Percentiles rank a stretch among this genome's conserved stretches.
phyloP scores from a whole-genome alignment of 1,140 invertebrate species.

The Drosophila kepulauana region DNA sequence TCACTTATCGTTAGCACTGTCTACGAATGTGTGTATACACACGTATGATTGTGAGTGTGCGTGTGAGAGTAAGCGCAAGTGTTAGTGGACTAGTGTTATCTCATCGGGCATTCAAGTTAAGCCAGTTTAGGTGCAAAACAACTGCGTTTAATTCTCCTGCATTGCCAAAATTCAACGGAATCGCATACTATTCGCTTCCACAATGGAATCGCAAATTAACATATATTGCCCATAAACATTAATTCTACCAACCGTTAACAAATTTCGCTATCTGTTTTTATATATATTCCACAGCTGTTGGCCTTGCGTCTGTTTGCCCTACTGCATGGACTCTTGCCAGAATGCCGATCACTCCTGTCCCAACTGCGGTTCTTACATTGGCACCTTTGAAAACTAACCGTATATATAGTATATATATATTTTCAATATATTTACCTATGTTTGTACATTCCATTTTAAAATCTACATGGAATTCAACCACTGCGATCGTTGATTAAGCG shows the following conservation, averaged over 20 bases:
- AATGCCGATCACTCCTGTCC: conserved; percentile 89
- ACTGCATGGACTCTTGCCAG: conserved; percentile 88
- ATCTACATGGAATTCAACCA: background rate
- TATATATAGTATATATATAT: background rate
- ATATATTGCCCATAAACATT: conserved; percentile 3
- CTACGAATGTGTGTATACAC: background rate
- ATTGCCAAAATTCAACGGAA: conserved; percentile 19
- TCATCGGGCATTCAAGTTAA: conserved; percentile 42
- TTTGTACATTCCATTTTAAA: background rate
- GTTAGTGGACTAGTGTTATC: conserved; percentile 54
- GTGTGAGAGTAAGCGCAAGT: background rate
- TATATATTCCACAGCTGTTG: conserved; percentile 49
- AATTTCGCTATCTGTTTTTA: conserved; percentile 2
- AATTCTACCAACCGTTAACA: background rate
- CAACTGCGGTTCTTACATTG: conserved; percentile 88
- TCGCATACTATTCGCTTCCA: no score
- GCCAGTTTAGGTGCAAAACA: conserved; percentile 56
- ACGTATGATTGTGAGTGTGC: background rate
- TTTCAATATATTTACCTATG: conserved; percentile 1
- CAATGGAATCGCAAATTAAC: background rate
- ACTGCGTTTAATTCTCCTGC: conserved; percentile 17
- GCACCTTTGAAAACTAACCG: conserved; percentile 85
- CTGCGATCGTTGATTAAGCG: conserved; percentile 4
- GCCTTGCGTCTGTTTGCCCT: conserved; percentile 87
- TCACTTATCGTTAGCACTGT: conserved; percentile 17